phyloP scores from a whole-genome alignment of 2,113 vertebrate species.

The Xerus inauris region DNA sequence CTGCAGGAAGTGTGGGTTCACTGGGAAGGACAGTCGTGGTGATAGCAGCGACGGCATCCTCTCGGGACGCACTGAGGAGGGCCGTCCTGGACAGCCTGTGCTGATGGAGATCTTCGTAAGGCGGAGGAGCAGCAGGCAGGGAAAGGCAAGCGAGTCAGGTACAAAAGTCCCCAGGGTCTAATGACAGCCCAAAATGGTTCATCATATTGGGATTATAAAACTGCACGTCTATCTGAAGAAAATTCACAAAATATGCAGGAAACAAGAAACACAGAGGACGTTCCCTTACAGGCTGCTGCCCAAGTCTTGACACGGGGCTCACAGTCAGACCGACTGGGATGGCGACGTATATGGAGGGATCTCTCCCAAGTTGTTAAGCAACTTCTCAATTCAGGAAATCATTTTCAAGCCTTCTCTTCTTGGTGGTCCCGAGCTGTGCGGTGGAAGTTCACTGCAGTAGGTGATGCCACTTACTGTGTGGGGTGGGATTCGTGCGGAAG shows the following conservation, averaged over 20 bases:
- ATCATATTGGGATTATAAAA: background rate
- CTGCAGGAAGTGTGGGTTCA: background rate
- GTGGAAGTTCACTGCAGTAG: background rate
- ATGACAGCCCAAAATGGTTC: background rate
- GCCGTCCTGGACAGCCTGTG: background rate
- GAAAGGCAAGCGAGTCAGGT: background rate
- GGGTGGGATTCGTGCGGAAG: background rate
- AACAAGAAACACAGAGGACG: background rate
- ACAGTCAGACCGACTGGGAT: background rate
- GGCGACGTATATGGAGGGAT: rapidly evolving
- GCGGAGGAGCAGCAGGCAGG: background rate
- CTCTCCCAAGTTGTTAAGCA: background rate
- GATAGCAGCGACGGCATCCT: background rate
- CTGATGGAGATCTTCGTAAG: background rate
- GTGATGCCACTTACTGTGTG: background rate
- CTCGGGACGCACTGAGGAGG: background rate
- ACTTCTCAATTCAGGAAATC: background rate
- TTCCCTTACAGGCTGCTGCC: background rate
- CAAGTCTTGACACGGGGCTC: background rate
- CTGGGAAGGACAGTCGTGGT: background rate
- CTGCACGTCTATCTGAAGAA: background rate
- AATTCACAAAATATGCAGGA: background rate
- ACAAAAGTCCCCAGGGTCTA: background rate
- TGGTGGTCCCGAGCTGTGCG: background rate
- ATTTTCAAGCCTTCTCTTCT: background rate